Conservation (phyloP, 2,888 invertebrate species). For the Periphyllus acericola region DNA sequence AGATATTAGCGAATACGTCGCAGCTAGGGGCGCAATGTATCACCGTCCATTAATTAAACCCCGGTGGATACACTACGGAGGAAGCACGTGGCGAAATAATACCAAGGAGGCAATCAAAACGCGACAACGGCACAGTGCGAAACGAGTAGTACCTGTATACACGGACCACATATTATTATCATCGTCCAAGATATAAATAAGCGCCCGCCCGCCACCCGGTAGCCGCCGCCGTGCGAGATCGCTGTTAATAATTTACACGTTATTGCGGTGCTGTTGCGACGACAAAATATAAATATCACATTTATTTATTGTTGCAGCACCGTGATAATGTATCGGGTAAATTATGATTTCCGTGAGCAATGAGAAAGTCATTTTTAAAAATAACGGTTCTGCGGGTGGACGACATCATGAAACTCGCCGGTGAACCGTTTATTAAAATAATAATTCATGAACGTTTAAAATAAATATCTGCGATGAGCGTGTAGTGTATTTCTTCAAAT, state of each 20-base stretch:
- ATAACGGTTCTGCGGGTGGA: neutral
- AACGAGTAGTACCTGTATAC: neutral
- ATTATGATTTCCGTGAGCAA: neutral
- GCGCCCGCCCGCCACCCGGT: no score
- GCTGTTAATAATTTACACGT: neutral
- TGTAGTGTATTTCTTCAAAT: no score
- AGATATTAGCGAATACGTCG: slow-evolving; percentile 30
- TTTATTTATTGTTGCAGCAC: neutral
- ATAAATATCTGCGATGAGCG: no score
- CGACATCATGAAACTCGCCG: neutral
- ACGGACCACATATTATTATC: neutral
- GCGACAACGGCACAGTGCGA: neutral
- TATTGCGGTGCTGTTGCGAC: neutral
- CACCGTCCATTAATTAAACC: slow-evolving; percentile 37
- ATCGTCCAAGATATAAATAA: neutral
- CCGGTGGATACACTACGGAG: slow-evolving; percentile 4
- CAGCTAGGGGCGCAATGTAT: slow-evolving; percentile 11
- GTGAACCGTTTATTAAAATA: neutral
- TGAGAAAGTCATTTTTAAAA: neutral
- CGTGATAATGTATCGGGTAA: neutral
- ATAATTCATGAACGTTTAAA: no score
- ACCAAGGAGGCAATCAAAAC: slow-evolving; percentile 28
- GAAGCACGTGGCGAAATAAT: slow-evolving; percentile 13
- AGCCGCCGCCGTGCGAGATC: no score
- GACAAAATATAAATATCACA: neutral